Base-by-base conservation (phyloP, 1,140 invertebrate genomes). In the Dinothrombium tinctorium region DNA sequence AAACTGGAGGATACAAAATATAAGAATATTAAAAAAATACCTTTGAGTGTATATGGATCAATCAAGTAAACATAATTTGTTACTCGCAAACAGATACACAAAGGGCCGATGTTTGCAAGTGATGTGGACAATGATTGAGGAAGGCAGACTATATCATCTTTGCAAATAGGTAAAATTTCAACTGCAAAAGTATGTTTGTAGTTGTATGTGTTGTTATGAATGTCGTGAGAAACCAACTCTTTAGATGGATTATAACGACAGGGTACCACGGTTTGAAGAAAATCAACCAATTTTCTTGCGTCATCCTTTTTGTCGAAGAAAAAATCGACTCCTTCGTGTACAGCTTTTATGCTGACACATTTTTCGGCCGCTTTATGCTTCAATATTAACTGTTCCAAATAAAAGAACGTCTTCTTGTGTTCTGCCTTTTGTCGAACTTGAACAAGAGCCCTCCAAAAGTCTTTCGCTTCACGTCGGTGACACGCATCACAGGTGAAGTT, bases 391-490 rank as follows among this genome's bases (percentile, higher is more conserved):
- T 99, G 94, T 59, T 99, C 94, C 52, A 99, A 63, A 56, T 96
- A 98, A 56, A 79, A 98, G 55, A 99, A 84, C 1, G 92, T 96
- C 59, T 96, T 98, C 54, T 92, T 92, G 56, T 95, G 94, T 42
- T 40, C 33, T 20, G 62, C 61, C 52, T 60, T 65, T 50, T 71
- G 69, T 47, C 67, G 51, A 17, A 72, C 61, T 64, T 71, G 71
- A 8, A 79, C 76, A 44, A 70, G 62, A 40, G 87, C 84, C 54
- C 76, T 74, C 94, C 94, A 99, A 57, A 74, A 98, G 61, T 98
- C 81, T 59, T 99, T 90, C 0, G 92, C 90, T 62, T 99, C 92
- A 1, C 72, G 72, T 15, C 87, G 68, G 59, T 95, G 89, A 60
- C 94, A 99, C 46, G 94, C 82, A 56, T 84, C 77, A 61, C 94